Base-by-base conservation (phyloP, 2,888 invertebrate genomes). In the Hydraecia micacea region DNA sequence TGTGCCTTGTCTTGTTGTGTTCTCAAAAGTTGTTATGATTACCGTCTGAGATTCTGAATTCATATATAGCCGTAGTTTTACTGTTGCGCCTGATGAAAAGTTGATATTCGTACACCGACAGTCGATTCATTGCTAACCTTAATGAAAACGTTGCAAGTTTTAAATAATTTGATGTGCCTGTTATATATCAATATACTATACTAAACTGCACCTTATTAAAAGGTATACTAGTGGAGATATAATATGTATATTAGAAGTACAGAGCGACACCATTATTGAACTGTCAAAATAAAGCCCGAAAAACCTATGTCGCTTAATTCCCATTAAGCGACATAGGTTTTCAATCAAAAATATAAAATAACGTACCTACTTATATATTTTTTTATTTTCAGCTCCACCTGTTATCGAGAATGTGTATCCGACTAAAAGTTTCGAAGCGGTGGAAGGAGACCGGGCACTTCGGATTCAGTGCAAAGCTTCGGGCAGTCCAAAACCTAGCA, bases 401-500 rank as follows among this genome's bases (percentile, higher is more conserved):
- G 68, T 65, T 2, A 93, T 94, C 46, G 58, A 78, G 15, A 85
- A 90, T 72, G 74, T 52, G 9, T 76, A 86, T 25, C 39, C 77
- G 46, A 80, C 73, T 8, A 82, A 81, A 58, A 80, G 1, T 2
- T 89, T 86, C 32, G 68, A 75, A 39, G 90, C 87, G 1, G 88
- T 94, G 0, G 58, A 79, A 4, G 92, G 90, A 0, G 94, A 94
- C 67, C 65, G 86, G n/a, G 71, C 87, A 8, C 70, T 93, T 0
- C 85, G 80, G 42, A 87, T 95, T 25, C 91, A 91, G 1, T 95
- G 95, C 83, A 86, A 87, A 28, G 91, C 91, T 2, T 86, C 79
- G 0, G 95, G 95, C 0, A 89, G 82, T 39, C 95, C 95, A 0
- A 89, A 89, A 70, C 95, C 95, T 4, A 78, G 62, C 0, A 90